These are phyloP conservation scores for Bettongia penicillata DNA, from an alignment of 2,113 vertebrate genomes.

Conservation along the genomic window DNA sequence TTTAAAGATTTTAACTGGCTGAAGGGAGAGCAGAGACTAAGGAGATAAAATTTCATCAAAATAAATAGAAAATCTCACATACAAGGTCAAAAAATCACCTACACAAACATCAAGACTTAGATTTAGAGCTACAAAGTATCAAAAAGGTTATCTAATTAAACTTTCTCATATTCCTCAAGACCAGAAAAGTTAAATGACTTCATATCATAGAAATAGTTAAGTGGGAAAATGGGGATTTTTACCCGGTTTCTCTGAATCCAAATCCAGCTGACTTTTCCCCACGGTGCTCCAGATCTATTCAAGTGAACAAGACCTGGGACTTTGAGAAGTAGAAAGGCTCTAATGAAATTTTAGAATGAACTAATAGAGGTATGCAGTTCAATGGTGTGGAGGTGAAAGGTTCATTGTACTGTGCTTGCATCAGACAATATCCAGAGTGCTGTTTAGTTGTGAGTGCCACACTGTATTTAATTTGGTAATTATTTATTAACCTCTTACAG, in stretches of 20 bases:
- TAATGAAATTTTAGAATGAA: neutral
- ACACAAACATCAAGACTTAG: neutral
- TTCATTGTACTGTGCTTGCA: neutral
- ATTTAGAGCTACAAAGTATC: neutral
- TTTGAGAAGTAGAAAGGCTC: neutral
- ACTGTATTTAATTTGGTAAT: neutral
- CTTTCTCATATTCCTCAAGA: neutral
- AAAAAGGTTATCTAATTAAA: neutral
- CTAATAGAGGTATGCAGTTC: neutral
- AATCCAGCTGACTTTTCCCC: neutral
- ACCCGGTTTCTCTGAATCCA: neutral
- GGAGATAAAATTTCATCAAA: constrained; percentile 26
- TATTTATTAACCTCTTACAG: neutral
- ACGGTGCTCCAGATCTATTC: neutral
- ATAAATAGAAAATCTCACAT: constrained; percentile 30
- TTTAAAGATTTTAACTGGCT: constrained; percentile 50
- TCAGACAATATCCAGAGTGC: neutral
- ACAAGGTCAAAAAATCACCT: neutral
- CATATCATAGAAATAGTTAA: neutral
- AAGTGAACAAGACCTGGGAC: neutral
- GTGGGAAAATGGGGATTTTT: neutral
- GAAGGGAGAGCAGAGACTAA: constrained; percentile 35
- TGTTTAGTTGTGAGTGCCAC: neutral
- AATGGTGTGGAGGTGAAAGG: neutral
- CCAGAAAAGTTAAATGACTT: neutral